These are phyloP conservation scores for Paradoxurus hermaphroditus DNA, from an alignment of 2,113 vertebrate species.

Conservation along the genomic window DNA sequence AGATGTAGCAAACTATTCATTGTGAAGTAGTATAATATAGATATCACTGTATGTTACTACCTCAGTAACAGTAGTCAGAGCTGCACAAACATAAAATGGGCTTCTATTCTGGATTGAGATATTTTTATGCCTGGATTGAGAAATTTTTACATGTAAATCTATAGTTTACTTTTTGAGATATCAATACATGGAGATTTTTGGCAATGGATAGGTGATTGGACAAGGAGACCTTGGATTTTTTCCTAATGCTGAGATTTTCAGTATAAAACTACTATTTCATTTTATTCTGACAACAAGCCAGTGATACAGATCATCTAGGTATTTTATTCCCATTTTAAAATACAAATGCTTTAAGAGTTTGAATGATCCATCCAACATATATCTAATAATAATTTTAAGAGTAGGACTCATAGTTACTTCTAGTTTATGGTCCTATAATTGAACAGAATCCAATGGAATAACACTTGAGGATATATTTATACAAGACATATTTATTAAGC, in stretches of 20 bases:
- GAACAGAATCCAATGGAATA: neutral
- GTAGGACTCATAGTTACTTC: neutral
- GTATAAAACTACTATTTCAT: neutral
- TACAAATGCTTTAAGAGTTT: neutral
- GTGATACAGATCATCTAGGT: neutral
- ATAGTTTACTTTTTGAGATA: neutral
- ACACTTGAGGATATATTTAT: neutral
- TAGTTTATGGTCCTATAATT: neutral
- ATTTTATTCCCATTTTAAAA: conserved; percentile 9
- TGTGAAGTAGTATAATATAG: neutral
- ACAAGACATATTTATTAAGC: neutral
- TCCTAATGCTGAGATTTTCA: neutral
- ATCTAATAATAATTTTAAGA: neutral
- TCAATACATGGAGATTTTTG: neutral
- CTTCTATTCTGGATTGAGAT: neutral
- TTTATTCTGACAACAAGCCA: neutral
- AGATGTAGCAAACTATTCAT: neutral
- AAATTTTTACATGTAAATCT: neutral
- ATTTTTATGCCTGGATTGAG: neutral
- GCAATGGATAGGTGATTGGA: neutral
- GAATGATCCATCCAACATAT: neutral
- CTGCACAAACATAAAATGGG: neutral
- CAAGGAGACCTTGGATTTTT: neutral
- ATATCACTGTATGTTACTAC: neutral
- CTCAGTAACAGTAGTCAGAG: neutral